Evolutionary conservation across 2,888 invertebrate species (phyloP).

Genomic region (Amblyjoppa proteus): DNA sequence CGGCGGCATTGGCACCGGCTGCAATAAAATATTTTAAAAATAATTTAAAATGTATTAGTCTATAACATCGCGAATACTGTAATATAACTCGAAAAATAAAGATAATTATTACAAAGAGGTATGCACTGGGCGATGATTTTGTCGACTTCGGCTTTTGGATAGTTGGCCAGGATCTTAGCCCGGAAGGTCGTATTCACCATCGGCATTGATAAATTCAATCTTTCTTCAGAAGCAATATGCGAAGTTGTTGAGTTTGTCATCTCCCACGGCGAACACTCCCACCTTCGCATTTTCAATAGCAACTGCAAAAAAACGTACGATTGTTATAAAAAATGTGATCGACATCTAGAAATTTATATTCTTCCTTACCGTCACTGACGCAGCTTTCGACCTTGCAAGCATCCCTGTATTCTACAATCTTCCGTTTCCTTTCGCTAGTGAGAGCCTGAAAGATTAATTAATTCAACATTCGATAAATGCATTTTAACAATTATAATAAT

Average conservation of each 20-base stretch:
- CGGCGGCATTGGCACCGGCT: conserved; percentile 60
- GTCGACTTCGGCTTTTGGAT: conserved; percentile 73
- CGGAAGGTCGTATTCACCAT: conserved; percentile 74
- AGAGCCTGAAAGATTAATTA: conserved; percentile 32
- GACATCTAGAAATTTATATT: background rate
- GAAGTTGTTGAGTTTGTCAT: conserved; percentile 78
- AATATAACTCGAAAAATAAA: background rate
- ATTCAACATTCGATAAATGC: background rate
- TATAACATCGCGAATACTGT: background rate
- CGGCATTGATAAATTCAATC: conserved; percentile 75
- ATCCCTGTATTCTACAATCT: conserved; percentile 71
- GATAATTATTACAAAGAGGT: conserved; percentile 69
- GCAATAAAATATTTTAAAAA: background rate
- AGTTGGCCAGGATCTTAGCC: conserved; percentile 69
- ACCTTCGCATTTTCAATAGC: conserved; percentile 32
- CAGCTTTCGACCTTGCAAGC: conserved; percentile 76
- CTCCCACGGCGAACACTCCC: conserved; percentile 69
- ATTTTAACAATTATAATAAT: background rate
- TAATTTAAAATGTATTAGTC: conserved; percentile 4
- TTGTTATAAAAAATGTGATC: background rate
- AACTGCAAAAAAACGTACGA: conserved; percentile 66
- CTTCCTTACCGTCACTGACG: conserved; percentile 73
- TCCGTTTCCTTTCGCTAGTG: conserved; percentile 62
- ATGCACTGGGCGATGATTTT: conserved; percentile 73
- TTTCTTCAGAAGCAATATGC: conserved; percentile 78